Evolutionary conservation across 2,888 invertebrate species (phyloP).

Genomic region (Cordilura impudica): DNA sequence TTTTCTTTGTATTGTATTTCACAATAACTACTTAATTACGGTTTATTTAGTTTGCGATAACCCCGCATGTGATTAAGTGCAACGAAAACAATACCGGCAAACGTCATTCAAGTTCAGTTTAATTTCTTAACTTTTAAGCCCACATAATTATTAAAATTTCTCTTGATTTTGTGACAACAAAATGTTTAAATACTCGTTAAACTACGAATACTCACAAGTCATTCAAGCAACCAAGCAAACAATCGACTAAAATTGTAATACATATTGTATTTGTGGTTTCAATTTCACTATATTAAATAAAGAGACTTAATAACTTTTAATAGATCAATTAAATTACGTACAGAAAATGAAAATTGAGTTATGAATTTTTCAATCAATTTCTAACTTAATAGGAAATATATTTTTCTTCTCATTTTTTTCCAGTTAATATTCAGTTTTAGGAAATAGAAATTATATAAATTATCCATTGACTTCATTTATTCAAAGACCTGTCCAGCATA

Average conservation of each 20-base stretch:
- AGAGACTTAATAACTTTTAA: not conserved
- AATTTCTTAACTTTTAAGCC: constrained; percentile 28
- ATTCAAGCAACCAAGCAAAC: constrained; percentile 42
- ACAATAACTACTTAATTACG: not conserved
- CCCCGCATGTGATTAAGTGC: not conserved
- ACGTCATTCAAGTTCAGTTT: constrained; percentile 41
- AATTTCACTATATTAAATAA: constrained; percentile 8
- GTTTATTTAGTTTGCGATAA: not conserved
- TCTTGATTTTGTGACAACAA: not conserved
- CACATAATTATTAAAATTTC: constrained; percentile 40
- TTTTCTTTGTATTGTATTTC: not conserved
- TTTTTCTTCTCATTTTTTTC: no score
- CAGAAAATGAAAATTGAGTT: no score
- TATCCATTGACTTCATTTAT: not conserved
- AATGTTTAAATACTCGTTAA: not conserved
- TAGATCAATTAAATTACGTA: no score
- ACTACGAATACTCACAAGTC: constrained; percentile 39
- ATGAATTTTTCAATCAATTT: no score
- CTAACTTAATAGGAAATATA: no score
- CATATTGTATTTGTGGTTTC: constrained; percentile 47
- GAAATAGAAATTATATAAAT: no score
- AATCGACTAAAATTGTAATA: constrained; percentile 30
- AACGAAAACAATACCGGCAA: constrained; percentile 14
- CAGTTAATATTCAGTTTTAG: no score
- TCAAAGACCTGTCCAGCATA: not conserved